phyloP scores from a whole-genome alignment of 2,113 vertebrate genomes.

The Nibea albiflora region DNA sequence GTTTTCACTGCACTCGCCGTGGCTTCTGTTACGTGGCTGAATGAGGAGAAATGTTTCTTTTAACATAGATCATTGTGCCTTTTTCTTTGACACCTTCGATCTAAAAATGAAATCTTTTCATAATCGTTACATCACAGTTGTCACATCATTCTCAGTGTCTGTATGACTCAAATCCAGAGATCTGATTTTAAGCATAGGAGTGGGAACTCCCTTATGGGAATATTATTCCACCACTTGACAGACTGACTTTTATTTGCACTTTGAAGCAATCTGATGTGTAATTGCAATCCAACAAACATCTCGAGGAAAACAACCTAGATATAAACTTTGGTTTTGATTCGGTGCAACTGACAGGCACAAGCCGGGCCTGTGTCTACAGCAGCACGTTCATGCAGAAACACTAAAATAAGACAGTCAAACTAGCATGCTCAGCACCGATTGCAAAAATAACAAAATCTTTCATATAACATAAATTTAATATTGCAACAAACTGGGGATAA shows the following conservation, averaged over 20 bases:
- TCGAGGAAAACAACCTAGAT: constrained; percentile 11
- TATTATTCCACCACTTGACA: constrained; percentile 38
- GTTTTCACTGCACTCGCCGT: constrained; percentile 5
- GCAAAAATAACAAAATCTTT: background rate
- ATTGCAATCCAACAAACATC: constrained; percentile 17
- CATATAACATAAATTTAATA: background rate
- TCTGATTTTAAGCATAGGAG: constrained; percentile 14
- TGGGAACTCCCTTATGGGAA: constrained; percentile 34
- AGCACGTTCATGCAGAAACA: background rate
- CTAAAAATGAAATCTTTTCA: constrained; percentile 37
- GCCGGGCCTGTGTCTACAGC: background rate
- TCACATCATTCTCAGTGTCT: constrained; percentile 4
- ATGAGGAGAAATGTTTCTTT: constrained; percentile 30
- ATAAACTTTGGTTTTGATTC: background rate
- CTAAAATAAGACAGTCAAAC: background rate
- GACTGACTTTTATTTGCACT: constrained; percentile 18
- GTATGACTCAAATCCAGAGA: constrained; percentile 28
- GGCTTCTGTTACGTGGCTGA: constrained; percentile 22
- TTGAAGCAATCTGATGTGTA: constrained; percentile 2
- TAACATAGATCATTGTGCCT: constrained; percentile 8
- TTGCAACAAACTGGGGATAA: background rate
- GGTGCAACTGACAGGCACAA: background rate
- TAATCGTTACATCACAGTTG: constrained; percentile 4
- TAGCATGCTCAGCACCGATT: background rate
- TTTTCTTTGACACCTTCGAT: constrained; percentile 16